Percentiles rank a stretch among this genome's conserved stretches.
These are phyloP conservation scores for Sebastes fasciatus DNA, from an alignment of 2,113 vertebrate genomes.

Conservation along the genomic window DNA sequence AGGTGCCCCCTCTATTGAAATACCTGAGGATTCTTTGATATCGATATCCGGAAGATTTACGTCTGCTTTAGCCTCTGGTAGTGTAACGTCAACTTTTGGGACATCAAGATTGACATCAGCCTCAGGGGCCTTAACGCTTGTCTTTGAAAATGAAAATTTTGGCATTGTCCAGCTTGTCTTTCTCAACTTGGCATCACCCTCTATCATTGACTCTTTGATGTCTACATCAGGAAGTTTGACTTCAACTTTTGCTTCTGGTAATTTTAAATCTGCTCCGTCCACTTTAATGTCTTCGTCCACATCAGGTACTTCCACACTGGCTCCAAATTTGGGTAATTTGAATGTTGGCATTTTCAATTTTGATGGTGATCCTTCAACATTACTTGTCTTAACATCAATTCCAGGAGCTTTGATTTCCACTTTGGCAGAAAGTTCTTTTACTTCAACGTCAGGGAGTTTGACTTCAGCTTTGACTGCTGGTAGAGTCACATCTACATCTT, in stretches of 20 bases:
- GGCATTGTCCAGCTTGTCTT: conserved; percentile 1
- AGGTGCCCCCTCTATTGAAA: not conserved
- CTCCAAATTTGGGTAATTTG: conserved; percentile 68
- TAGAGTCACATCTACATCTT: conserved; percentile 44
- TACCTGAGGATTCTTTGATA: not conserved
- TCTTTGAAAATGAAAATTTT: conserved; percentile 15
- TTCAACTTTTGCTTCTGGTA: conserved; percentile 14
- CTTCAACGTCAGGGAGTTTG: conserved; percentile 5
- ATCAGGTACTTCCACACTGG: conserved; percentile 7
- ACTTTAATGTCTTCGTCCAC: conserved; percentile 27
- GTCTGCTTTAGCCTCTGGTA: not conserved
- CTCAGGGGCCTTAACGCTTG: not conserved
- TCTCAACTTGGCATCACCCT: not conserved
- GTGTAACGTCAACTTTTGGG: not conserved
- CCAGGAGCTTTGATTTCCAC: conserved; percentile 32
- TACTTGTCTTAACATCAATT: not conserved
- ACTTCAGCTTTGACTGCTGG: conserved; percentile 35
- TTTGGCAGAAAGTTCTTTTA: not conserved
- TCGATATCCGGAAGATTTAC: not conserved
- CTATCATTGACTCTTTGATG: not conserved
- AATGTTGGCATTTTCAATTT: conserved; percentile 66
- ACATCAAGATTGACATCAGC: not conserved
- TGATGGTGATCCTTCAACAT: conserved; percentile 29
- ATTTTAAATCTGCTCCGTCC: not conserved
- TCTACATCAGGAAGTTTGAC: conserved; percentile 19